Conservation (phyloP, 2,113 vertebrate genomes). For the Oostethus manadensis region DNA sequence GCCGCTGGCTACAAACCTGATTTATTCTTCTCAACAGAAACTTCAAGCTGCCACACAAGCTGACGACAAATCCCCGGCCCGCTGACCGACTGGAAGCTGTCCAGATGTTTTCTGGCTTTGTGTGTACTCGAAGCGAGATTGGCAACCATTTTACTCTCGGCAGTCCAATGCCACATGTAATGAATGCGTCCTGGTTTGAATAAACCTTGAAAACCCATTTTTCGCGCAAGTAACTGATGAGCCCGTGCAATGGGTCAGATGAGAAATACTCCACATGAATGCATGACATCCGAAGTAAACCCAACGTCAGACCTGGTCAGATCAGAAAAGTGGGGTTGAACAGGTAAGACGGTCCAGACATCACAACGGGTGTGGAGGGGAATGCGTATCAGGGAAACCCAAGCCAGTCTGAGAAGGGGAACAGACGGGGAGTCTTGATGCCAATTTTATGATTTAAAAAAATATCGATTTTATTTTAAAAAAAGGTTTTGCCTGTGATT, state of each 20-base stretch:
- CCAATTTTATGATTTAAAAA: too few species aligned
- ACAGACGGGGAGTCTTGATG: too few species aligned
- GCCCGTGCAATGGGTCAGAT: constrained; percentile 18
- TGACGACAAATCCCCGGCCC: constrained; percentile 19
- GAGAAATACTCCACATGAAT: constrained; percentile 28
- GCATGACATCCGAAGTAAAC: not conserved
- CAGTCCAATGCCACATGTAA: constrained; percentile 39
- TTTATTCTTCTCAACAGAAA: constrained; percentile 26
- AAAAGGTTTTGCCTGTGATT: too few species aligned
- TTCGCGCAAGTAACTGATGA: constrained; percentile 44
- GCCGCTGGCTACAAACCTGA: constrained; percentile 20
- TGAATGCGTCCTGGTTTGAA: constrained; percentile 51
- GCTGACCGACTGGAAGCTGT: constrained; percentile 34
- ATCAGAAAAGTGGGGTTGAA: too few species aligned
- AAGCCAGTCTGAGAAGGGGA: too few species aligned
- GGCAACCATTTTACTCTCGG: constrained; percentile 34
- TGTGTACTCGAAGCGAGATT: constrained; percentile 37
- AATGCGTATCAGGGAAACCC: too few species aligned
- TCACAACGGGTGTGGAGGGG: too few species aligned
- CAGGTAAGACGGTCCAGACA: too few species aligned
- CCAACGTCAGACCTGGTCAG: too few species aligned
- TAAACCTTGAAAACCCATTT: constrained; percentile 52
- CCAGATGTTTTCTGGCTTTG: constrained; percentile 39
- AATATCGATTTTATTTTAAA: too few species aligned
- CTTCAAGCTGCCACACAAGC: constrained; percentile 22